Evolutionary conservation across 2,888 invertebrate genomes (phyloP).

Genomic region (Anagyrus pseudococci): DNA sequence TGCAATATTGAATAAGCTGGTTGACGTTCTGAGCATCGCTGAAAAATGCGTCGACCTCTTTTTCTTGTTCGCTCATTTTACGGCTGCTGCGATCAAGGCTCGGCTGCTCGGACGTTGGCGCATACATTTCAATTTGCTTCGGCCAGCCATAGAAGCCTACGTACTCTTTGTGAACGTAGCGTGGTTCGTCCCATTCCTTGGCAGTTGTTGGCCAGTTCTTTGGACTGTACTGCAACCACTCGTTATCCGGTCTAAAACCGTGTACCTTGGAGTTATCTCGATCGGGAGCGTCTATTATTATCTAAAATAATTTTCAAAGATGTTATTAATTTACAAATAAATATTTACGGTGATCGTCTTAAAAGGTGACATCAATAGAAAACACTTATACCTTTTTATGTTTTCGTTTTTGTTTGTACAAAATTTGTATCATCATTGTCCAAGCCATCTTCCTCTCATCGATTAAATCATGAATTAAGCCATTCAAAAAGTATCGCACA

Average conservation of each 20-base stretch:
- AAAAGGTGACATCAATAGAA: conserved; percentile 6
- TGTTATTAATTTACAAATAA: neutral
- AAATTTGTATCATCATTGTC: conserved; percentile 68
- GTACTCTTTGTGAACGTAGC: conserved; percentile 73
- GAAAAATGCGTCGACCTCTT: conserved; percentile 73
- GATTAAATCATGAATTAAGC: conserved; percentile 78
- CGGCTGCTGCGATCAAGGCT: conserved; percentile 64
- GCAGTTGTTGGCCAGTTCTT: conserved; percentile 61
- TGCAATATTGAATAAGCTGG: conserved; percentile 74
- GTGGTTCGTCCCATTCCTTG: conserved; percentile 77
- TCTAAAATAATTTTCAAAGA: conserved; percentile 11
- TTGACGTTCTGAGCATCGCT: conserved; percentile 70
- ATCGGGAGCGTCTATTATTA: conserved; percentile 4
- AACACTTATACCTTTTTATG: conserved; percentile 57
- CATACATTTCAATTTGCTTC: conserved; percentile 68
- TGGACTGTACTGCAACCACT: conserved; percentile 77
- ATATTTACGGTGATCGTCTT: conserved; percentile 1
- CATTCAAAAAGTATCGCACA: conserved; percentile 70
- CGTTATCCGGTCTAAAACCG: conserved; percentile 74
- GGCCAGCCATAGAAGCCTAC: conserved; percentile 67
- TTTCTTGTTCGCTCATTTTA: conserved; percentile 72
- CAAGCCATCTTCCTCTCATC: conserved; percentile 76
- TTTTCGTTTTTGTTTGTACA: conserved; percentile 76
- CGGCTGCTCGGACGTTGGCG: conserved; percentile 72
- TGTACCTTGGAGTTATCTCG: conserved; percentile 43